Conservation (phyloP, 2,113 vertebrate genomes). For the Amphilophus citrinellus region DNA sequence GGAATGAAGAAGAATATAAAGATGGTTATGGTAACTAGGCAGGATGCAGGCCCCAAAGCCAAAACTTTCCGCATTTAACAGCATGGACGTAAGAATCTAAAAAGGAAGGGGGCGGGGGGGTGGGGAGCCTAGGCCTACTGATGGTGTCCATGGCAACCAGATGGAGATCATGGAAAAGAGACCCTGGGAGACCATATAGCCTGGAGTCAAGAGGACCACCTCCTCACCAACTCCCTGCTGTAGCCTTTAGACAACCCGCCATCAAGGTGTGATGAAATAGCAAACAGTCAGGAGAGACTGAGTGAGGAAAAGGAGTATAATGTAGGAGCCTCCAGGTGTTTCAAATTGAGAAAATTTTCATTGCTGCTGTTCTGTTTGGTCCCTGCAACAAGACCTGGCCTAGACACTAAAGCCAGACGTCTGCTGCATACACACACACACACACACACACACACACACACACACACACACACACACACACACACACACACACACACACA, state of each 20-base stretch:
- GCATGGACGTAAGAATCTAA: conserved; percentile 30
- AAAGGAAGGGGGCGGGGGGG: neutral
- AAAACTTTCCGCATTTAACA: conserved; percentile 55
- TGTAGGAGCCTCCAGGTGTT: conserved; percentile 65
- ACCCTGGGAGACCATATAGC: conserved; percentile 50
- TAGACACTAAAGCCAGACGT: conserved; percentile 68
- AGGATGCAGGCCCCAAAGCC: conserved; percentile 49
- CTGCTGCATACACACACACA: too few relatives aligned
- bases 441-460: too few relatives aligned
- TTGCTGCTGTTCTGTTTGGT: conserved; percentile 47
- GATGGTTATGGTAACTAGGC: conserved; percentile 38
- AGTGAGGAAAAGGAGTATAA: conserved; percentile 52
- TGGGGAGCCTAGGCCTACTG: neutral
- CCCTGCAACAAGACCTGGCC: conserved; percentile 60
- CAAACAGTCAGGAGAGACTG: conserved; percentile 55
- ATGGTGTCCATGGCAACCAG: conserved; percentile 70
- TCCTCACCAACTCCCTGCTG: conserved; percentile 60
- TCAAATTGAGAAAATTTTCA: conserved; percentile 48
- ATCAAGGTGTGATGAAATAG: conserved; percentile 67
- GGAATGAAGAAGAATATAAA: conserved; percentile 47
- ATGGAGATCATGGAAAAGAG: conserved; percentile 53
- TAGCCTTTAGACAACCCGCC: conserved; percentile 63
- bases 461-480: too few relatives aligned
- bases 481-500: too few relatives aligned
- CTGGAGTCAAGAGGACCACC: conserved; percentile 68